Percentiles rank a stretch among this genome's conserved stretches.
phyloP scores from a whole-genome alignment of 2,888 invertebrate genomes.

The Miltochrista miniata region DNA sequence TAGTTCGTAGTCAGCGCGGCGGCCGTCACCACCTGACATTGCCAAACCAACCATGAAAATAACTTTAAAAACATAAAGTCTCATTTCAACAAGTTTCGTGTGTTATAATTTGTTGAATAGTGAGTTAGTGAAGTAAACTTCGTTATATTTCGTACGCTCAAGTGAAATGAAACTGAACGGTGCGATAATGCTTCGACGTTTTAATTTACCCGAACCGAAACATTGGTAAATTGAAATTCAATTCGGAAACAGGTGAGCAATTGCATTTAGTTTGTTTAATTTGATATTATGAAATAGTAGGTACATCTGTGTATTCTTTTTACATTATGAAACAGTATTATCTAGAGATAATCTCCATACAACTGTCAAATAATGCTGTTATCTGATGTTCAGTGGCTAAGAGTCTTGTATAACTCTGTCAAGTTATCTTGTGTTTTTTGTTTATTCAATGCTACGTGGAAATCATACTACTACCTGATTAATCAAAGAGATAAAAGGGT shows the following conservation, averaged over 20 bases:
- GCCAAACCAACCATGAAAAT: conserved; percentile 64
- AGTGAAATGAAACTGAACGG: conserved; percentile 65
- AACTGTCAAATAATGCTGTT: conserved; percentile 15
- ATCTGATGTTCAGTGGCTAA: conserved; percentile 8
- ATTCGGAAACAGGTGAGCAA: conserved; percentile 38
- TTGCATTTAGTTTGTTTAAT: conserved; percentile 3
- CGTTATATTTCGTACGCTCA: conserved; percentile 42
- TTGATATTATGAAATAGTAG: not conserved
- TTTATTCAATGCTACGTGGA: conserved; percentile 13
- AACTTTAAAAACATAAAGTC: conserved; percentile 49
- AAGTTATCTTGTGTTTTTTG: conserved; percentile 12
- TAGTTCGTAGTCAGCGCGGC: conserved; percentile 39
- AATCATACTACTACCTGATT: conserved; percentile 15
- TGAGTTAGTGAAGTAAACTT: conserved; percentile 47
- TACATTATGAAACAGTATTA: not conserved
- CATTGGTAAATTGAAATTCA: conserved; percentile 38
- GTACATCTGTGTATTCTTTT: not conserved
- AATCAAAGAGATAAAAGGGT: conserved; percentile 20
- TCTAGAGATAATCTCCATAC: conserved; percentile 18
- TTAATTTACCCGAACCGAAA: conserved; percentile 52
- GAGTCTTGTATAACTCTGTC: conserved; percentile 5
- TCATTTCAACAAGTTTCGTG: conserved; percentile 43
- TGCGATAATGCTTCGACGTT: conserved; percentile 65
- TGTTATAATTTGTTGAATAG: conserved; percentile 47
- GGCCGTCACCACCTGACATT: conserved; percentile 40